Conservation (phyloP, 2,888 invertebrate genomes). For the Laspeyria flexula region DNA sequence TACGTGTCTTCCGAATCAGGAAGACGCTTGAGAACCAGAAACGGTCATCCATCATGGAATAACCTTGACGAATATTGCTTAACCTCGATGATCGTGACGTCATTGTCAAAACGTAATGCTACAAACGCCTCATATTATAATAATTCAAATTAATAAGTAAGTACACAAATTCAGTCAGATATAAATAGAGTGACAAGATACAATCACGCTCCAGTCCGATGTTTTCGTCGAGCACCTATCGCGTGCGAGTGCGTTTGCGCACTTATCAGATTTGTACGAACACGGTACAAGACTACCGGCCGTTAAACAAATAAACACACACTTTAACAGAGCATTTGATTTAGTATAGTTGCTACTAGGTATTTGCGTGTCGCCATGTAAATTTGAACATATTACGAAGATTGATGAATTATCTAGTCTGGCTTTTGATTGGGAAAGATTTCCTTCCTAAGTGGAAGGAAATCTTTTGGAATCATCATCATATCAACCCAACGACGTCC, state of each 20-base stretch:
- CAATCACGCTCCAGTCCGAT: constrained; percentile 35
- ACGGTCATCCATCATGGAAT: too few relatives aligned
- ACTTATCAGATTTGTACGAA: constrained; percentile 68
- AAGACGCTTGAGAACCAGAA: too few relatives aligned
- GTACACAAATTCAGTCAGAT: constrained; percentile 7
- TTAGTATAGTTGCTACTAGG: constrained; percentile 29
- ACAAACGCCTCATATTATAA: too few relatives aligned
- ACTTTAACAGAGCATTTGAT: constrained; percentile 52
- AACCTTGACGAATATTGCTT: too few relatives aligned
- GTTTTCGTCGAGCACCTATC: constrained; percentile 54
- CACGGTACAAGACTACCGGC: constrained; percentile 66
- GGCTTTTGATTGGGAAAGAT: not conserved
- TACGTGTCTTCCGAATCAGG: too few relatives aligned
- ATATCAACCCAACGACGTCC: too few relatives aligned
- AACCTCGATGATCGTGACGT: too few relatives aligned
- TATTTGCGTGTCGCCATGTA: constrained; percentile 24
- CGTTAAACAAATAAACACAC: constrained; percentile 61
- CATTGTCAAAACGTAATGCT: too few relatives aligned
- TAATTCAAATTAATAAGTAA: not conserved
- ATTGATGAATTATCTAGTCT: constrained; percentile 1
- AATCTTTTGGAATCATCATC: too few relatives aligned
- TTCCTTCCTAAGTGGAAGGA: too few relatives aligned
- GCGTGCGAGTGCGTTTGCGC: constrained; percentile 58
- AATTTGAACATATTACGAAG: constrained; percentile 1
- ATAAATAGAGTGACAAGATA: constrained; percentile 35